Evolutionary conservation across 2,113 vertebrate genomes (phyloP).

Genomic region (Vidua macroura): DNA sequence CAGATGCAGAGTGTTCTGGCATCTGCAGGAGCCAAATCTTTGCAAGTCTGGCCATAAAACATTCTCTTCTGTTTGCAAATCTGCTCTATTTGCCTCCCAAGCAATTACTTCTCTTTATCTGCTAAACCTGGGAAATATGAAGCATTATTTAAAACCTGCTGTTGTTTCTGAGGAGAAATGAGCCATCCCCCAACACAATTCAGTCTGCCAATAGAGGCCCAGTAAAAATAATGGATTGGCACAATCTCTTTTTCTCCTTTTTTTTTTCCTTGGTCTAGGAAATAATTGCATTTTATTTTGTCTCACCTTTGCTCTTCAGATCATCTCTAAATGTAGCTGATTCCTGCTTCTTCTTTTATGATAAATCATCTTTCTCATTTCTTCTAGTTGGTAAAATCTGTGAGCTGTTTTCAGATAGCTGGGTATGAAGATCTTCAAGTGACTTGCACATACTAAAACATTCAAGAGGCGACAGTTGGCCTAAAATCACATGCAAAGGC

Average conservation of each 20-base stretch:
- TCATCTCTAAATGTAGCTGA: neutral
- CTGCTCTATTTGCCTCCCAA: slow-evolving; percentile 19
- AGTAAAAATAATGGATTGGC: neutral
- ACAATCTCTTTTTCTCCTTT: neutral
- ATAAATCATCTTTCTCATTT: neutral
- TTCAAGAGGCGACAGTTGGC: neutral
- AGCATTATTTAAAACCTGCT: slow-evolving; percentile 27
- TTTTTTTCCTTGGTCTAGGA: neutral
- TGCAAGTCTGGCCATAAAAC: slow-evolving; percentile 35
- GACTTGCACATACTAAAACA: neutral
- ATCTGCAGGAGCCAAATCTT: slow-evolving; percentile 29
- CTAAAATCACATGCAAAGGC: neutral
- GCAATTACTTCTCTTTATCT: slow-evolving; percentile 31
- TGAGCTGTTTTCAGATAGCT: neutral
- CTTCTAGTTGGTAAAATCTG: neutral
- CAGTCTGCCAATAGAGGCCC: neutral
- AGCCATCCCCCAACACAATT: slow-evolving; percentile 5
- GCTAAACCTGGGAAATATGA: slow-evolving; percentile 29
- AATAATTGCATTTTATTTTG: neutral
- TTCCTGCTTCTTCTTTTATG: neutral
- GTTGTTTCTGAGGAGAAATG: neutral
- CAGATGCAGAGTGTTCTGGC: slow-evolving; percentile 27
- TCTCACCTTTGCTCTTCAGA: neutral
- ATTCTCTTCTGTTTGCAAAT: slow-evolving; percentile 49
- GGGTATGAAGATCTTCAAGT: neutral